Conservation (phyloP, 2,113 vertebrate species). For the Psammodynastes pulverulentus region DNA sequence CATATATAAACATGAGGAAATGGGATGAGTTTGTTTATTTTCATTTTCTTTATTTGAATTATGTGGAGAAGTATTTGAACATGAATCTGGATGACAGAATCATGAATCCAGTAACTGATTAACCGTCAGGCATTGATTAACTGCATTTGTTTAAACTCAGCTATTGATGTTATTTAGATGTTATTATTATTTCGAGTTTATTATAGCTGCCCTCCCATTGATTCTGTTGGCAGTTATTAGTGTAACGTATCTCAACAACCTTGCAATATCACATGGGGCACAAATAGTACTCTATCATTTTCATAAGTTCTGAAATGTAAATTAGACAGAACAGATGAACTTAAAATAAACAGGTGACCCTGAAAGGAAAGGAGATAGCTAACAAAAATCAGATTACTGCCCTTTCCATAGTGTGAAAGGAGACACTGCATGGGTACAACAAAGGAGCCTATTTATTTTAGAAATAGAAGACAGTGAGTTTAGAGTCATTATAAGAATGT, state of each 20-base stretch:
- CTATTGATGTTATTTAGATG: neutral
- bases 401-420: neutral
- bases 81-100: neutral
- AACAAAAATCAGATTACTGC: neutral
- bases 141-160: neutral
- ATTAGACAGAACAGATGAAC: neutral
- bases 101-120: neutral
- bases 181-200: neutral
- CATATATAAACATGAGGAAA: neutral
- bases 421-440: neutral
- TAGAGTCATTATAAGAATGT: neutral
- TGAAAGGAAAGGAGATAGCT: neutral
- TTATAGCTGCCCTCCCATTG: neutral
- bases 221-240: neutral
- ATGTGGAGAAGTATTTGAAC: neutral
- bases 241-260: neutral
- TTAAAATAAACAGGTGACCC: neutral
- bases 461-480: neutral
- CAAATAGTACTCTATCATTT: neutral
- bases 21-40: neutral
- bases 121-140: neutral
- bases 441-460: neutral
- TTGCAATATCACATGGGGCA: neutral
- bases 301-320: neutral
- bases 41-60: neutral